Evolutionary conservation across 2,888 invertebrate genomes (phyloP).

Genomic region (Cantharis rufa): DNA sequence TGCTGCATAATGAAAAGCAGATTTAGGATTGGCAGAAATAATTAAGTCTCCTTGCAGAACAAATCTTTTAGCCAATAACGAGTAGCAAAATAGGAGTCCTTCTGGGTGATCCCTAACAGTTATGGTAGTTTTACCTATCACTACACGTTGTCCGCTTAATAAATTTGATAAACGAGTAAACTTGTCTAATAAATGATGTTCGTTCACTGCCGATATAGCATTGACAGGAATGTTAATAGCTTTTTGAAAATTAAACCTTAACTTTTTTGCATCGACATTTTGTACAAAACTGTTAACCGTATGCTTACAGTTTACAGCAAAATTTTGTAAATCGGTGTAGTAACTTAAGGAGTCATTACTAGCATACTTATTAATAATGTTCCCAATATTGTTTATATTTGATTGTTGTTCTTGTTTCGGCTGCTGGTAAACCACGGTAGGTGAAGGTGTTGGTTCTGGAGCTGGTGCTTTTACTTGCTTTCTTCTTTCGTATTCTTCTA

Average conservation of each 20-base stretch:
- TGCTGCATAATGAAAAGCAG: conserved; percentile 84
- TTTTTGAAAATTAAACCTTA: conserved; percentile 82
- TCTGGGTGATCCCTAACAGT: conserved; percentile 74
- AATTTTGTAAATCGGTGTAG: conserved; percentile 62
- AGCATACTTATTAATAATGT: conserved; percentile 55
- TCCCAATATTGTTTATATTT: conserved; percentile 6
- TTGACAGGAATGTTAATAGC: conserved; percentile 88
- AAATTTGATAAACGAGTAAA: conserved; percentile 73
- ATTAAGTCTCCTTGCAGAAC: conserved; percentile 82
- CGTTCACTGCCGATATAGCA: conserved; percentile 77
- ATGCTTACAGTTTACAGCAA: conserved; percentile 63
- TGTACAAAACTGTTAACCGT: conserved; percentile 64
- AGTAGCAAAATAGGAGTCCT: conserved; percentile 69
- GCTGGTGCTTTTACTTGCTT: conserved; percentile 33
- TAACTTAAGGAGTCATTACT: conserved; percentile 59
- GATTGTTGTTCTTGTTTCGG: neutral
- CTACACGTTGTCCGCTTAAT: conserved; percentile 70
- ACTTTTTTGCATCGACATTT: conserved; percentile 70
- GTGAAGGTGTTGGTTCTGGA: neutral
- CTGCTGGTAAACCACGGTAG: neutral
- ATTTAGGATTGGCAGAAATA: conserved; percentile 82
- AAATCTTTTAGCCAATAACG: conserved; percentile 73
- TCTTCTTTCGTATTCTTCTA: conserved; percentile 55
- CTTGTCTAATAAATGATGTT: conserved; percentile 73
- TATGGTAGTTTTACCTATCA: conserved; percentile 64